Base-by-base conservation (phyloP, 2,888 invertebrate genomes). In the Heteropelma amictum region DNA sequence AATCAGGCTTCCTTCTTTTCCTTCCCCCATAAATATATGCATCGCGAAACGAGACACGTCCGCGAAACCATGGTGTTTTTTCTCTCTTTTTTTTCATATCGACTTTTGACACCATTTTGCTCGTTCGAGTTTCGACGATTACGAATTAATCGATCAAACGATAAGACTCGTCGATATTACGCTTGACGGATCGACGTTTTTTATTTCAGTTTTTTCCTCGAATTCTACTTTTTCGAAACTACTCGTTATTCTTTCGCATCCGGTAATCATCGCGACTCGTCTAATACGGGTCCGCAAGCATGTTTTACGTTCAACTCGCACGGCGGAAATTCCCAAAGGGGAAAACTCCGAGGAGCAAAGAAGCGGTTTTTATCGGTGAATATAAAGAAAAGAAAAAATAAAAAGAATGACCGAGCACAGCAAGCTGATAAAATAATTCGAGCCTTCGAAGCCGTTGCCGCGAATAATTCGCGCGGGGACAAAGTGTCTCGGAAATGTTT, bases 1-100 rank as follows among this genome's bases (percentile, higher is more conserved):
- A 79, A 51, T 77, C 76, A 77, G 77, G 79, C 77, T 70, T 67
- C 61, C 33, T 73, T 71, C n/a, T n/a, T n/a, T n/a, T n/a, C n/a
- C n/a, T n/a, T n/a, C n/a, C n/a, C 71, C 63, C 65, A 76, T 77
- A 77, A 76, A 74, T 67, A 77, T 78, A 58, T 76, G 33, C 33
- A 38, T 69, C 58, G 68, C 49, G 56, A 79, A 76, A 77, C 54
- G 49, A 79, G 72, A 47, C 49, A 73, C 49, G 67, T 61, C 42
- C 47, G 72, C 51, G 38, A 56, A 49, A 74, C 64, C 54, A 28
- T 40, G 47, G 45, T 69, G 49, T 73, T 63, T 72, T 26, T 35
- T 10, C 21, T 30, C 63, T 33, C 23, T 49, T 73, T 63, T 72
- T 26, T 35, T 10, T 17, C 30, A 68, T 33, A 26, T 49, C 35